Percentiles rank a stretch among this genome's conserved stretches.
Conservation (phyloP, 37 sponge, comb jelly and placozoan genomes). For the Cliona cf. orientalis region DNA sequence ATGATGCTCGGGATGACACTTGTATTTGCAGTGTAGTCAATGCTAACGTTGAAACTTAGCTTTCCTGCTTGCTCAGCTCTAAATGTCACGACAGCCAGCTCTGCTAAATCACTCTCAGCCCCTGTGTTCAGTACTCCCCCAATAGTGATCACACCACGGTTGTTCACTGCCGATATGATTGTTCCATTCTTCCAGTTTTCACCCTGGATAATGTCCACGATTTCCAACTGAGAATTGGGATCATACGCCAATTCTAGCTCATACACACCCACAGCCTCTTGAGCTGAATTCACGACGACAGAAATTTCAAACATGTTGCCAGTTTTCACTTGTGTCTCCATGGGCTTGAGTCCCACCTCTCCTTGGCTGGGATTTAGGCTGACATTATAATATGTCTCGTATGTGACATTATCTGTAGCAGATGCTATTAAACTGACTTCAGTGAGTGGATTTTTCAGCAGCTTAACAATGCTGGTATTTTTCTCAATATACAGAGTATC, state of each 20-base stretch:
- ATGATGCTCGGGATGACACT: constrained; percentile 7
- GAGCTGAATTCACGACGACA: constrained; percentile 32
- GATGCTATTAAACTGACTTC: background rate
- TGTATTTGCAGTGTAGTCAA: constrained; percentile 12
- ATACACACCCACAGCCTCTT: constrained; percentile 38
- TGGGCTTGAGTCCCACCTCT: constrained; percentile 55
- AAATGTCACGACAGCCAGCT: constrained; percentile 47
- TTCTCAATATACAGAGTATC: constrained; percentile 1
- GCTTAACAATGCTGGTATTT: constrained; percentile 4
- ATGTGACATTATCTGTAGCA: background rate
- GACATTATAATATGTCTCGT: constrained; percentile 2
- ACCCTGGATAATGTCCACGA: constrained; percentile 22
- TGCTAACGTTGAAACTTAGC: constrained; percentile 22
- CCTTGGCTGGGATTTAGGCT: constrained; percentile 26
- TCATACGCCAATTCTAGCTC: constrained; percentile 34
- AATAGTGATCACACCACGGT: constrained; percentile 10
- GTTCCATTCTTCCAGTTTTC: constrained; percentile 49
- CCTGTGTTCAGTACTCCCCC: constrained; percentile 62
- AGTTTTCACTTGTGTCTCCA: constrained; percentile 4
- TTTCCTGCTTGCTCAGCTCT: background rate
- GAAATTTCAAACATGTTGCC: constrained; percentile 25
- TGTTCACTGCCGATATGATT: background rate
- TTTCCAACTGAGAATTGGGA: background rate
- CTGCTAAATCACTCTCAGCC: constrained; percentile 10
- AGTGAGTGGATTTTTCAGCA: constrained; percentile 4